phyloP scores from a whole-genome alignment of 2,113 vertebrate genomes.

The Sorex araneus region DNA sequence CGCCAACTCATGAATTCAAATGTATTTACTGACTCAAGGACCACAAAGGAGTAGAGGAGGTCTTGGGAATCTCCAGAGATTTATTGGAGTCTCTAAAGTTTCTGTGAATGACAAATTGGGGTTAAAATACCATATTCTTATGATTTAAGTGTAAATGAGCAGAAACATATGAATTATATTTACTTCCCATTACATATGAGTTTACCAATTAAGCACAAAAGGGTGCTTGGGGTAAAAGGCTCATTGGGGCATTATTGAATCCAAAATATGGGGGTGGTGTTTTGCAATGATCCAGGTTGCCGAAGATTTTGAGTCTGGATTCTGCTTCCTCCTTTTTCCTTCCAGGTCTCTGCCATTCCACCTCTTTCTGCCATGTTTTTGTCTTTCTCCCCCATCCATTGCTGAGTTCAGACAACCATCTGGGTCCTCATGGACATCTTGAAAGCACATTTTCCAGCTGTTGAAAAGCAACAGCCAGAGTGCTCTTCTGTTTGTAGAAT shows the following conservation, averaged over 20 bases:
- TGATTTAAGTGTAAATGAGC: conserved; percentile 76
- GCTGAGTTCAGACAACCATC: conserved; percentile 52
- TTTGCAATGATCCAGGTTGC: not conserved
- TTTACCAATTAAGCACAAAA: conserved; percentile 75
- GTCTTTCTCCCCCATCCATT: not conserved
- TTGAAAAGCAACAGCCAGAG: conserved; percentile 45
- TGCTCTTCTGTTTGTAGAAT: conserved; percentile 64
- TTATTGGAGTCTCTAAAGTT: conserved; percentile 66
- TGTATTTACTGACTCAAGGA: conserved; percentile 21
- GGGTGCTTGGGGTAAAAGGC: conserved; percentile 13
- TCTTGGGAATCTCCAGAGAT: conserved; percentile 22
- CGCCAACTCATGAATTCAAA: conserved; percentile 50
- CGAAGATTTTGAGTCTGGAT: not conserved
- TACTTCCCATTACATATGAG: conserved; percentile 43
- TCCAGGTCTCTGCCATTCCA: not conserved
- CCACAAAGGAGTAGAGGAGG: not conserved
- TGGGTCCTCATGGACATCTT: conserved; percentile 58
- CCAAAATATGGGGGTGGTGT: not conserved
- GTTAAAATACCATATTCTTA: conserved; percentile 73
- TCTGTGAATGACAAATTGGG: conserved; percentile 77
- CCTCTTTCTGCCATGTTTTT: not conserved
- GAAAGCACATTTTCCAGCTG: conserved; percentile 78
- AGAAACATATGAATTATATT: conserved; percentile 74
- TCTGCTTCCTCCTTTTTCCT: not conserved
- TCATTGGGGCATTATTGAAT: conserved; percentile 55